A percentile compares a stretch with the other conserved stretches of the same genome.
Evolutionary conservation across 64 coral and sea anemone genomes (phyloP).

Genomic region (Montipora foliosa): DNA sequence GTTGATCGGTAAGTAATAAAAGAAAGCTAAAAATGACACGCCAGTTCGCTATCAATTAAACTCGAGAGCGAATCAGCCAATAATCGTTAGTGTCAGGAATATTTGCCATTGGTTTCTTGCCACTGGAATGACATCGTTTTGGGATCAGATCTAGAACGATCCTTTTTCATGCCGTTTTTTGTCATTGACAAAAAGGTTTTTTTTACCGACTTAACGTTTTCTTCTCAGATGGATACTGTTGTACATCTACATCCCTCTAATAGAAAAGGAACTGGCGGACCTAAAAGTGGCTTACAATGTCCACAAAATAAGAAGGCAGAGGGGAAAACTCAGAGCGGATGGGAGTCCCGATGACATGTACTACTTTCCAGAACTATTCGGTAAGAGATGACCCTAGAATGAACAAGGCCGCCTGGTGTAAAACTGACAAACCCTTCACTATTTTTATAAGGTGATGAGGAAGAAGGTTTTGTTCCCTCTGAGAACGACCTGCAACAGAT

Average conservation of each 20-base stretch:
- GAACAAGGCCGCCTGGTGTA: background rate
- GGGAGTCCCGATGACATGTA: slow-evolving; percentile 67
- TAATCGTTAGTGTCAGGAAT: no score
- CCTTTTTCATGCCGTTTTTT: background rate
- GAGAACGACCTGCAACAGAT: slow-evolving; percentile 9
- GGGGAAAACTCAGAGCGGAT: slow-evolving; percentile 27
- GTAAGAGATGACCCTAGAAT: background rate
- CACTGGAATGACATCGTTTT: no score
- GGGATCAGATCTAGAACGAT: background rate
- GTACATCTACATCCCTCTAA: slow-evolving; percentile 64
- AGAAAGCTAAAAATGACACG: background rate
- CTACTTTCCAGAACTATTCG: slow-evolving; percentile 46
- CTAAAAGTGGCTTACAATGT: slow-evolving; percentile 43
- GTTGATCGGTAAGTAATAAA: slow-evolving; percentile 24
- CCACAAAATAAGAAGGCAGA: slow-evolving; percentile 67
- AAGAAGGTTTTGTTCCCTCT: slow-evolving; percentile 27
- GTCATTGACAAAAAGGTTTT: background rate
- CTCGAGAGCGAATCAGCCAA: no score
- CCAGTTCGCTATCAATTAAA: no score
- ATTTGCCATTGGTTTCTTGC: no score
- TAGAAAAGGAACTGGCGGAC: slow-evolving; percentile 56
- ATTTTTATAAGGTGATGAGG: background rate
- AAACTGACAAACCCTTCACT: background rate
- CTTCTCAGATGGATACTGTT: slow-evolving; percentile 27
- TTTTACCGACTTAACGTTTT: background rate